Conservation (phyloP, 2,888 invertebrate genomes). For the Ferrisia virgata region DNA sequence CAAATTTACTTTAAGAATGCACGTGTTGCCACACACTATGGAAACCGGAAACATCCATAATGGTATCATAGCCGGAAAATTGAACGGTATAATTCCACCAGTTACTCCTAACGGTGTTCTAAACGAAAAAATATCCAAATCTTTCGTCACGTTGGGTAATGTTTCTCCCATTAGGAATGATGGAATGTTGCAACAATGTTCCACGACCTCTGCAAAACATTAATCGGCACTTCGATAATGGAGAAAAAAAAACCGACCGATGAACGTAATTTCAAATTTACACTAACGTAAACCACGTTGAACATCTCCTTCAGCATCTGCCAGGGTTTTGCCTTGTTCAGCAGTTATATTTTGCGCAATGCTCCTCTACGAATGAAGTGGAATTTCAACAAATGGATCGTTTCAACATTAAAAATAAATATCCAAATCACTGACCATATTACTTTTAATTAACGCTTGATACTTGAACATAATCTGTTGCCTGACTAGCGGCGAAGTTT, state of each 20-base stretch:
- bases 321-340: slow-evolving; percentile 96
- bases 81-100: slow-evolving; percentile 96
- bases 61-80: slow-evolving; percentile 99
- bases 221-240: background rate
- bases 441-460: slow-evolving; percentile 79
- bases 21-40: slow-evolving; percentile 89
- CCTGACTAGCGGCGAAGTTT: slow-evolving; percentile 84
- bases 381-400: background rate
- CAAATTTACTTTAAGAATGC: slow-evolving; percentile 67
- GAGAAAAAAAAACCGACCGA: background rate
- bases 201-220: slow-evolving; percentile 79
- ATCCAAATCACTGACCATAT: slow-evolving; percentile 60
- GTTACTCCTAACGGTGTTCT: slow-evolving; percentile 89
- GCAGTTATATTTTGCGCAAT: slow-evolving; percentile 86
- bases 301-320: slow-evolving; percentile 98
- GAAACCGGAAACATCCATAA: slow-evolving; percentile 91
- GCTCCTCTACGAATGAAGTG: slow-evolving; percentile 59
- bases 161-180: slow-evolving; percentile 90
- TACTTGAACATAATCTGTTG: slow-evolving; percentile 83
- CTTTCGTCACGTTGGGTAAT: slow-evolving; percentile 75
- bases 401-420: background rate
- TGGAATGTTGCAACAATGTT: slow-evolving; percentile 92
- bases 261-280: background rate
- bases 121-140: slow-evolving; percentile 95
- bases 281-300: slow-evolving; percentile 89